These are phyloP conservation scores for Macropis europaea DNA, from an alignment of 2,888 invertebrate genomes.

Conservation along the genomic window DNA sequence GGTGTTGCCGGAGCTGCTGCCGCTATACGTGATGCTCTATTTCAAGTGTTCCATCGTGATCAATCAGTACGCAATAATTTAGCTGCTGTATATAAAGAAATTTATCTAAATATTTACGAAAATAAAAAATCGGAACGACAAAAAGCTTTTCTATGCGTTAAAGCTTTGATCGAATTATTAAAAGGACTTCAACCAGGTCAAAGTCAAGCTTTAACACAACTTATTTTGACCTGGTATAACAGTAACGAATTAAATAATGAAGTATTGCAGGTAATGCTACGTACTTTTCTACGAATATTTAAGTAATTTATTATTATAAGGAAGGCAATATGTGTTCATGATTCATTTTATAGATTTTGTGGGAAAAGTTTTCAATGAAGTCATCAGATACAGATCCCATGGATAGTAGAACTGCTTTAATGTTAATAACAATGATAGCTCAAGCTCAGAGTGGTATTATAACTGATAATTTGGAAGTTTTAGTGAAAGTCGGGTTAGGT, in stretches of 20 bases:
- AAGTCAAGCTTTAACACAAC: constrained; percentile 69
- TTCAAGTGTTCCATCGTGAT: constrained; percentile 73
- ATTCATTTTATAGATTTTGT: constrained; percentile 84
- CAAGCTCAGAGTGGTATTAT: constrained; percentile 83
- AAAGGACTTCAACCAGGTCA: constrained; percentile 71
- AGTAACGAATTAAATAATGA: constrained; percentile 67
- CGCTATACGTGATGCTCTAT: constrained; percentile 80
- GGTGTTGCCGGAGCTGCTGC: constrained; percentile 87
- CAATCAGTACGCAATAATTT: constrained; percentile 74
- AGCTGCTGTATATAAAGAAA: constrained; percentile 71
- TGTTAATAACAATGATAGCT: constrained; percentile 90
- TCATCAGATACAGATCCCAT: constrained; percentile 85
- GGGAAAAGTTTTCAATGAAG: constrained; percentile 91
- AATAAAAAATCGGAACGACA: constrained; percentile 65
- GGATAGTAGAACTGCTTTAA: constrained; percentile 88
- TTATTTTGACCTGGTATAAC: constrained; percentile 70
- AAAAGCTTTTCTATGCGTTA: constrained; percentile 65
- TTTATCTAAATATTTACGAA: constrained; percentile 65
- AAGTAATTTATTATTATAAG: neutral
- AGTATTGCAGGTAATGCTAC: constrained; percentile 67
- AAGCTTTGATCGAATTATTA: constrained; percentile 69
- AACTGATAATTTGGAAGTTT: constrained; percentile 86
- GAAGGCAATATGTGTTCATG: neutral
- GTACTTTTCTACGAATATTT: too few relatives aligned
- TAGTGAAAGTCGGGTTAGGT: constrained; percentile 87